phyloP scores from a whole-genome alignment of 1,140 invertebrate genomes.

The Aphelenchoides avenae region DNA sequence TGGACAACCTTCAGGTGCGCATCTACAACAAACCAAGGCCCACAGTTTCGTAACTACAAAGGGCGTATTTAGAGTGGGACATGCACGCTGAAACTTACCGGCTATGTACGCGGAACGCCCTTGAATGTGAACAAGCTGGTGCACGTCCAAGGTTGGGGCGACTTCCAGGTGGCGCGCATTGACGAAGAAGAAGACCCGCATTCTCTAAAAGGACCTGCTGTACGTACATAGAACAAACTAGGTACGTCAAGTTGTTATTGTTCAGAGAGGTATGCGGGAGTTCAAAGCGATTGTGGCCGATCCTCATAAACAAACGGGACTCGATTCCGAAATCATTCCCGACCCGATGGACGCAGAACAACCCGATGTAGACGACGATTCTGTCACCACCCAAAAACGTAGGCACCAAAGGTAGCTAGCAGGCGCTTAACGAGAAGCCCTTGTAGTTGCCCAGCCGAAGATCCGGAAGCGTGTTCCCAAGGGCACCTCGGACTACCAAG shows the following conservation, averaged over 20 bases:
- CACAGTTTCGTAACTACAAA: too few species aligned
- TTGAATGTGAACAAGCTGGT: constrained; percentile 80
- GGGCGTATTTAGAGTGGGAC: not conserved
- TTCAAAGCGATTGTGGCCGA: constrained; percentile 15
- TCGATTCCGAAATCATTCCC: constrained; percentile 66
- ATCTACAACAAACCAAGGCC: too few species aligned
- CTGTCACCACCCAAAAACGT: too few species aligned
- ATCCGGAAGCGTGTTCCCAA: constrained; percentile 78
- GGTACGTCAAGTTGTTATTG: not conserved
- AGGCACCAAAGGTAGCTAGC: too few species aligned
- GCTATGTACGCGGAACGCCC: constrained; percentile 75
- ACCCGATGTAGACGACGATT: too few species aligned
- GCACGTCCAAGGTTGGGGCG: constrained; percentile 81
- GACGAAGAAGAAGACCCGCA: constrained; percentile 72
- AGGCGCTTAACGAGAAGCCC: not conserved
- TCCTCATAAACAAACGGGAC: constrained; percentile 16
- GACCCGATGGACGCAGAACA: constrained; percentile 91
- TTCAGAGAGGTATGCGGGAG: constrained; percentile 7
- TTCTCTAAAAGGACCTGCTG: constrained; percentile 61
- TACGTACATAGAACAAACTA: constrained; percentile 8
- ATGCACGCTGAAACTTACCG: constrained; percentile 75
- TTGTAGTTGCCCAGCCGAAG: constrained; percentile 60
- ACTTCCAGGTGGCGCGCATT: constrained; percentile 83
- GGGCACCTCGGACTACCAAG: constrained; percentile 92
- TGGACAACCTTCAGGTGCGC: constrained; percentile 15